Evolutionary conservation across 1,140 invertebrate species (phyloP).

Genomic region (Pygmarrhopalites habei): DNA sequence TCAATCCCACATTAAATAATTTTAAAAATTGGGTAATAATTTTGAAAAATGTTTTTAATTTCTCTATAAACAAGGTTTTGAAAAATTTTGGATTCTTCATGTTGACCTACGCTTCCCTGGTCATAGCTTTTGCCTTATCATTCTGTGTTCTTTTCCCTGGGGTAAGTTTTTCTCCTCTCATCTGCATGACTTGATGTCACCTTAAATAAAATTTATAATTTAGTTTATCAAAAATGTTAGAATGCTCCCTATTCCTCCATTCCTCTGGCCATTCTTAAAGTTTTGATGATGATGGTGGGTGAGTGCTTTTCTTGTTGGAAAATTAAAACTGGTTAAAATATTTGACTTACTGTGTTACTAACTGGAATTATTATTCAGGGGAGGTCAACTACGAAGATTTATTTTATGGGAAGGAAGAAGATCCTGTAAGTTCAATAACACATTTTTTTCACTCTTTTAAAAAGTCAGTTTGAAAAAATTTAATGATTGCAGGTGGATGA

Average conservation of each 20-base stretch:
- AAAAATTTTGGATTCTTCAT: constrained; percentile 75
- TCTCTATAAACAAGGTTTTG: constrained; percentile 46
- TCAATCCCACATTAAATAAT: too few relatives aligned
- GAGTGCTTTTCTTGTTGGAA: too few relatives aligned
- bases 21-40: too few relatives aligned
- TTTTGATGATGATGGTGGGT: constrained; percentile 40
- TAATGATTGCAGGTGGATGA: neutral
- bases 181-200: too few relatives aligned
- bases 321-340: too few relatives aligned
- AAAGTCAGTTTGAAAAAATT: neutral
- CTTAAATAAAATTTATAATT: too few relatives aligned
- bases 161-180: too few relatives aligned
- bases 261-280: constrained; percentile 38
- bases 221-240: too few relatives aligned
- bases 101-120: constrained; percentile 66
- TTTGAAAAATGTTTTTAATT: neutral
- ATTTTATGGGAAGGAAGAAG: constrained; percentile 36
- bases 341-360: too few relatives aligned
- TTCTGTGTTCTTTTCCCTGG: constrained; percentile 69
- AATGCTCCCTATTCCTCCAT: constrained; percentile 39
- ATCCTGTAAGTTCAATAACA: constrained; percentile 20
- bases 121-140: constrained; percentile 67
- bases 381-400: constrained; percentile 39
- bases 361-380: too few relatives aligned
- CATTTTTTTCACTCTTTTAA: neutral